Conservation (phyloP, 2,888 invertebrate genomes). For the Leucophora obtusa region DNA sequence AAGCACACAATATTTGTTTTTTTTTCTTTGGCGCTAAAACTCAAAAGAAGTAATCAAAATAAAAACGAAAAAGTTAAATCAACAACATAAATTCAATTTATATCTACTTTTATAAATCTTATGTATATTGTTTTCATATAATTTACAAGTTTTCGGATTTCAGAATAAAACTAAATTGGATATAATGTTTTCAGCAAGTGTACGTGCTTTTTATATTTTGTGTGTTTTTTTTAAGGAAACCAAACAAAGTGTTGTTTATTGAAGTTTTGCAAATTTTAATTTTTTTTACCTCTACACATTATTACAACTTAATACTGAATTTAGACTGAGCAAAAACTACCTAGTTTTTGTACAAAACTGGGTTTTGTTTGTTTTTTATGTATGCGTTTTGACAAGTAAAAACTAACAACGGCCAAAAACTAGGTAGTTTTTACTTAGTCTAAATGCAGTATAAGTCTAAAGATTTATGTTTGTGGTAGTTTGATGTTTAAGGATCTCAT, state of each 20-base stretch:
- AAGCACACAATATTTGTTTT: neutral
- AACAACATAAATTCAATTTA: neutral
- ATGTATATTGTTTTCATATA: neutral
- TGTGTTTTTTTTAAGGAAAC: neutral
- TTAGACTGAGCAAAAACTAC: no score
- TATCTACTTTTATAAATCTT: neutral
- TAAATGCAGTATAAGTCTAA: neutral
- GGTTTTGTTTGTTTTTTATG: no score
- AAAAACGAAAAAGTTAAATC: neutral
- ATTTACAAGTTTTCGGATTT: neutral
- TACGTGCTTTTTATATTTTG: slow-evolving; percentile 5
- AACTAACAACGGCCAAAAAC: no score
- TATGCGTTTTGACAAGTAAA: no score
- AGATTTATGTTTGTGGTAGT: neutral
- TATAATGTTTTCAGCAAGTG: neutral
- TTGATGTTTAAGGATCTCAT: neutral
- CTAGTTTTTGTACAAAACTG: no score
- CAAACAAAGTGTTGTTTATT: neutral
- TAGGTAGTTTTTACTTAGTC: no score
- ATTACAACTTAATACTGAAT: neutral
- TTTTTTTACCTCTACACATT: neutral
- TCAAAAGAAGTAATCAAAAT: slow-evolving; percentile 17
- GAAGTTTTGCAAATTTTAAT: neutral
- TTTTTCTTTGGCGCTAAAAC: slow-evolving; percentile 21
- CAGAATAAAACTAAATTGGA: neutral